Evolutionary conservation across 2,797 vertebrate species (phyloP).

Genomic region (Acomys russatus): DNA sequence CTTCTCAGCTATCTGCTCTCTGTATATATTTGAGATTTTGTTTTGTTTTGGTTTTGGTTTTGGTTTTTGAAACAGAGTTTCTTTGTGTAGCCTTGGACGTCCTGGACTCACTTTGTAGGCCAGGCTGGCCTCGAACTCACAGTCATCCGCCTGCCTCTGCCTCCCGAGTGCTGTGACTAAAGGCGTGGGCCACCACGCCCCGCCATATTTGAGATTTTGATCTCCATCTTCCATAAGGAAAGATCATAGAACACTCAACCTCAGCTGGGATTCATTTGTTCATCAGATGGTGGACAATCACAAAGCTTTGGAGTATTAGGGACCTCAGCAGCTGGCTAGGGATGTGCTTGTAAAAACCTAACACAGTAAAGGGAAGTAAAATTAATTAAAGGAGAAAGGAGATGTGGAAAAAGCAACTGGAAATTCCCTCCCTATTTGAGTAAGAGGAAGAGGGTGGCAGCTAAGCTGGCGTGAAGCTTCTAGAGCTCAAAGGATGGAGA

Average conservation of each 20-base stretch:
- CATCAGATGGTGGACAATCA: not conserved
- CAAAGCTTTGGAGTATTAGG: constrained; percentile 33
- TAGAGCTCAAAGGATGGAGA: not conserved
- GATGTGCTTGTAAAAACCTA: not conserved
- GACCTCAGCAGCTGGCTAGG: not conserved
- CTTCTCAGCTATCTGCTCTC: not conserved
- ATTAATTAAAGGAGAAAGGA: not conserved
- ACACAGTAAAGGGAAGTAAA: not conserved
- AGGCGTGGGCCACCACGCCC: too few species aligned
- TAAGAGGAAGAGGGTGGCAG: not conserved
- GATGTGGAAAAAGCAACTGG: not conserved
- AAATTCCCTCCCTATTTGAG: not conserved
- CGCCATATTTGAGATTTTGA: not conserved
- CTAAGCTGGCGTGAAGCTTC: not conserved
- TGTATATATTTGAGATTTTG: not conserved
- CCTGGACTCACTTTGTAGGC: too few species aligned
- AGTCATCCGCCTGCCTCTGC: too few species aligned
- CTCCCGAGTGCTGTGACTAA: too few species aligned
- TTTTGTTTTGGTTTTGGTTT: too few species aligned
- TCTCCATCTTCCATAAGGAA: not conserved
- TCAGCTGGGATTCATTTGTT: constrained; percentile 19
- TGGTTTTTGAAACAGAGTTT: too few species aligned
- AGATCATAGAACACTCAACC: constrained; percentile 29
- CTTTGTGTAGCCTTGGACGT: too few species aligned
- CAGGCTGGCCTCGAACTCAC: too few species aligned